phyloP scores from a whole-genome alignment of 2,888 invertebrate species.

The Panorpa germanica region DNA sequence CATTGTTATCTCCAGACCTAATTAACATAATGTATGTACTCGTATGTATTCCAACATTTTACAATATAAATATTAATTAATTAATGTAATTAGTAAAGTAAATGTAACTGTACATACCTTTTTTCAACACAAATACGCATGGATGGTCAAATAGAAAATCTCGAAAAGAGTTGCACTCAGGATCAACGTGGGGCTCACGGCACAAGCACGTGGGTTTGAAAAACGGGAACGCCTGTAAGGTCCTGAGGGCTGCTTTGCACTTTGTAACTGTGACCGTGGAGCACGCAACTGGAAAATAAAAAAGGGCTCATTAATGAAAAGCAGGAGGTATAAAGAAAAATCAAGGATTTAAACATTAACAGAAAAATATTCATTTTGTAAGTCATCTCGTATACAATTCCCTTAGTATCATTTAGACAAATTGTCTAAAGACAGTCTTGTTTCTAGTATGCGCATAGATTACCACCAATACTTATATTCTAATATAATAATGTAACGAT shows the following conservation, averaged over 20 bases:
- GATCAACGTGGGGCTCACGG: slow-evolving; percentile 76
- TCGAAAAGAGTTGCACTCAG: slow-evolving; percentile 81
- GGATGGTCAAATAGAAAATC: slow-evolving; percentile 89
- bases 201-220: slow-evolving; percentile 87
- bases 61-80: background rate
- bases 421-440: too few species aligned
- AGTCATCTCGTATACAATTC: too few species aligned
- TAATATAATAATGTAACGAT: too few species aligned
- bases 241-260: slow-evolving; percentile 78
- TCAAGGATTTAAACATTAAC: too few species aligned
- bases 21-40: too few species aligned
- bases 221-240: slow-evolving; percentile 79
- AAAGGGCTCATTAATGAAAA: slow-evolving; percentile 10
- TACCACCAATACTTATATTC: too few species aligned
- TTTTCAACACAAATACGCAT: slow-evolving; percentile 75
- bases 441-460: too few species aligned
- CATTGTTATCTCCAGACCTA: slow-evolving; percentile 15
- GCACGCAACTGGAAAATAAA: slow-evolving; percentile 64
- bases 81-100: slow-evolving; percentile 5
- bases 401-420: too few species aligned
- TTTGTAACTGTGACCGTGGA: slow-evolving; percentile 85
- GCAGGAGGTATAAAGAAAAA: slow-evolving; percentile 5
- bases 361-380: too few species aligned
- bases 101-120: slow-evolving; percentile 38
- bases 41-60: background rate